phyloP scores from a whole-genome alignment of 2,797 vertebrate species.

The Myotis planiceps region DNA sequence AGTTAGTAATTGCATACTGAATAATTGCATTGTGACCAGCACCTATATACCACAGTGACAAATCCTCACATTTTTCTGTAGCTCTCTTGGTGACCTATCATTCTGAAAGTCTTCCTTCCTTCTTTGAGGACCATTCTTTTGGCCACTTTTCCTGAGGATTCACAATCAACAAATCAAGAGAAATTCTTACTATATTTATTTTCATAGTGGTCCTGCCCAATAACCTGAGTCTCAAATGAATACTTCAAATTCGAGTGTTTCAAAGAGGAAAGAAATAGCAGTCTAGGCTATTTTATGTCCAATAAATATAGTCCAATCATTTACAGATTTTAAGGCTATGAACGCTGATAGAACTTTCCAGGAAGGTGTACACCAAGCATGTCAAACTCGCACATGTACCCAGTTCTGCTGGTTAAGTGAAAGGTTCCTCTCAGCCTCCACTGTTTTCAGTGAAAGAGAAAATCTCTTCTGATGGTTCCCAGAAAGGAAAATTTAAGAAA shows the following conservation, averaged over 20 bases:
- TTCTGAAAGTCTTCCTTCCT: slow-evolving; percentile 5
- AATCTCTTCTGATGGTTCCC: background rate
- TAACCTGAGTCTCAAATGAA: slow-evolving; percentile 15
- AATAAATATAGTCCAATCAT: slow-evolving; percentile 34
- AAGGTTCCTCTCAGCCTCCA: background rate
- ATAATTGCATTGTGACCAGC: background rate
- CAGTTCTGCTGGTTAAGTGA: background rate
- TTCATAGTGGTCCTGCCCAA: background rate
- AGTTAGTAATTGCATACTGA: background rate
- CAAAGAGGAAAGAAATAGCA: slow-evolving; percentile 28
- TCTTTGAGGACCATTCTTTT: background rate
- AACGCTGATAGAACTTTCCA: slow-evolving; percentile 39
- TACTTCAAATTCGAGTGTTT: slow-evolving; percentile 50
- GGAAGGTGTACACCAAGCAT: slow-evolving; percentile 6
- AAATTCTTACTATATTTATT: background rate
- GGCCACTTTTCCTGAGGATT: background rate
- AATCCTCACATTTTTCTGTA: background rate
- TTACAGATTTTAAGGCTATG: slow-evolving; percentile 39
- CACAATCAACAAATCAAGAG: slow-evolving; percentile 2
- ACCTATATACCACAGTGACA: background rate
- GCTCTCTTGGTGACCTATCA: background rate
- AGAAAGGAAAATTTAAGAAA: slow-evolving; percentile 42
- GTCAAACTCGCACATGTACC: background rate
- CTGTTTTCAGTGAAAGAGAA: slow-evolving; percentile 39
- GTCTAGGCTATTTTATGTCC: slow-evolving; percentile 10